These are phyloP conservation scores for Hydrocynus forskahlii DNA, from an alignment of 2,797 vertebrate genomes.

Conservation along the genomic window DNA sequence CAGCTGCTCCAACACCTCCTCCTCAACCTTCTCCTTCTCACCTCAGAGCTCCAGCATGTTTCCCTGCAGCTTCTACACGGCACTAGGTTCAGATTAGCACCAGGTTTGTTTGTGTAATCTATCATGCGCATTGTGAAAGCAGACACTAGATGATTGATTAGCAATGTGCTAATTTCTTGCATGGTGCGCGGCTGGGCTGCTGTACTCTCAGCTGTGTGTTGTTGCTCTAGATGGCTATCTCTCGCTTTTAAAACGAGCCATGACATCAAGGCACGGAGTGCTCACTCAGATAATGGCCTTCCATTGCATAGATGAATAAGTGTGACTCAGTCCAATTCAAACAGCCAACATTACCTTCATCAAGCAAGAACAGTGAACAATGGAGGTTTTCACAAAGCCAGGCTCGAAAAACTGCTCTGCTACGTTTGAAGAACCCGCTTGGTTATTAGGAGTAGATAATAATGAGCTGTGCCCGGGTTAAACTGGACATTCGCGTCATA, in stretches of 20 bases:
- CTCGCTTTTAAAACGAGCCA: constrained; percentile 72
- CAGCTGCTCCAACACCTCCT: background rate
- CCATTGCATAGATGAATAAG: constrained; percentile 69
- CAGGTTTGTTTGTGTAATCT: constrained; percentile 61
- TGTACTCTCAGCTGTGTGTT: constrained; percentile 57
- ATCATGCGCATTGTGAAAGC: constrained; percentile 44
- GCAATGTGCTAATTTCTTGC: constrained; percentile 47
- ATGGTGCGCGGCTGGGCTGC: constrained; percentile 47
- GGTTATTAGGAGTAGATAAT: constrained; percentile 28
- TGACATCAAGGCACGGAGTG: constrained; percentile 66
- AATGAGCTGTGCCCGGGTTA: constrained; percentile 34
- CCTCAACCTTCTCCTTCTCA: background rate
- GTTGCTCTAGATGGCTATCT: constrained; percentile 79
- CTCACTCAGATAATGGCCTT: constrained; percentile 70
- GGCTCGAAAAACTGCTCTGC: constrained; percentile 60
- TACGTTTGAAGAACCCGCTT: constrained; percentile 54
- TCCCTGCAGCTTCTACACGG: constrained; percentile 42
- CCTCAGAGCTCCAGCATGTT: constrained; percentile 4
- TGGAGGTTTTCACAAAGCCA: constrained; percentile 60
- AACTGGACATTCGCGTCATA: constrained; percentile 28
- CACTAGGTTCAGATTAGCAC: constrained; percentile 50
- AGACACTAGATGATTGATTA: constrained; percentile 60
- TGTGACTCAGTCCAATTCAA: constrained; percentile 72
- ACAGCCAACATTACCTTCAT: constrained; percentile 69
- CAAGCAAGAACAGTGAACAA: constrained; percentile 53